phyloP scores from a whole-genome alignment of 2,888 invertebrate genomes.

The Ramazzottius varieornatus region DNA sequence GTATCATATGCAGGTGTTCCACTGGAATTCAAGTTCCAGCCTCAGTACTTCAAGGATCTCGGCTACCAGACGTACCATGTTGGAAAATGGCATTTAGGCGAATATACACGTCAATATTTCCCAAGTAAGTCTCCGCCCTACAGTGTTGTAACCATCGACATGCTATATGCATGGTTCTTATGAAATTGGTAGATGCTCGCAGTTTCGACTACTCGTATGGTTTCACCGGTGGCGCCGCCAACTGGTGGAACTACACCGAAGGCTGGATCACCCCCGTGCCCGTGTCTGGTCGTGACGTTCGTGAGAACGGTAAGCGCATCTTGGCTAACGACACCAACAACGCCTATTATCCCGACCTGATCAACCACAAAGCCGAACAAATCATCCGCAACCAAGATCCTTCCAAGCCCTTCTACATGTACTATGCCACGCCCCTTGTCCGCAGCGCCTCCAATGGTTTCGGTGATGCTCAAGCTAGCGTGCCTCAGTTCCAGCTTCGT shows the following conservation, averaged over 20 bases:
- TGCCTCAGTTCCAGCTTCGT: background rate
- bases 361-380: background rate
- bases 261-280: background rate
- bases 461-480: background rate
- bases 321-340: background rate
- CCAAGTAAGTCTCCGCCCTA: background rate
- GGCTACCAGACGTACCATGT: background rate
- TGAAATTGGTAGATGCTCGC: background rate
- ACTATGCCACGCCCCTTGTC: background rate
- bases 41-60: background rate
- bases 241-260: background rate
- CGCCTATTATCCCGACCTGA: background rate
- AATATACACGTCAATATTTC: background rate
- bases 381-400: background rate
- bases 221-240: background rate
- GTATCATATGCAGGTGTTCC: no score
- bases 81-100: background rate
- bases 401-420: background rate
- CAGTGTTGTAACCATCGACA: no score
- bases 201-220: background rate
- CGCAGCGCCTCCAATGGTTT: background rate
- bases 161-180: no score
- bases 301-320: background rate
- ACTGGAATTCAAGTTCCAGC: background rate
- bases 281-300: background rate